Evolutionary conservation across 2,113 vertebrate species (phyloP).

Genomic region (Chionis minor): DNA sequence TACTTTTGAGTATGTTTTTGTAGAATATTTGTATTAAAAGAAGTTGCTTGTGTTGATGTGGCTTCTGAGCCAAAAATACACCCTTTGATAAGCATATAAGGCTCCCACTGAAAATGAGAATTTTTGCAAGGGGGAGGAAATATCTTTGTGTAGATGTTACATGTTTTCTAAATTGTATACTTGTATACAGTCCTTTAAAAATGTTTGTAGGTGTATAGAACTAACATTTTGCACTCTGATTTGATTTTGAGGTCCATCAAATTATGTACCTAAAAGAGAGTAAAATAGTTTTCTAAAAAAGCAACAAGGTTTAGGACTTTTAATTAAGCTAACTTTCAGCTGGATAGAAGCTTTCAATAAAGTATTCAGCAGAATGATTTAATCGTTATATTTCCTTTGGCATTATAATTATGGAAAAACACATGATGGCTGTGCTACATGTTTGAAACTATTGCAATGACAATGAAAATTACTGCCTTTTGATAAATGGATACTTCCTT

Average conservation of each 20-base stretch:
- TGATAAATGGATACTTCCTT: slow-evolving; percentile 53
- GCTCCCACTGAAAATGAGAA: not conserved
- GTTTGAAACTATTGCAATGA: slow-evolving; percentile 50
- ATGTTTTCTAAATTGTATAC: not conserved
- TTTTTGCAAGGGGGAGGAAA: not conserved
- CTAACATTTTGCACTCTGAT: not conserved
- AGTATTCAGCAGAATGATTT: not conserved
- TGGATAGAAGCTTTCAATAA: not conserved
- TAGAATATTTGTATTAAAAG: slow-evolving; percentile 44
- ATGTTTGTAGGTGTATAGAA: not conserved
- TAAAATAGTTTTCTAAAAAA: not conserved
- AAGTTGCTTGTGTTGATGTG: slow-evolving; percentile 29
- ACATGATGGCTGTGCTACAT: not conserved
- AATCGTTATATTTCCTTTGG: slow-evolving; percentile 43
- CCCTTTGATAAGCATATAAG: not conserved
- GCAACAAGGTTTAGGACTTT: not conserved
- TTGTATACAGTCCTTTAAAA: not conserved
- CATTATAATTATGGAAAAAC: slow-evolving; percentile 30
- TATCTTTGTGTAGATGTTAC: not conserved
- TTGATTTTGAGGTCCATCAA: not conserved
- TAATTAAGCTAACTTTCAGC: not conserved
- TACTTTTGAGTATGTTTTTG: slow-evolving; percentile 38
- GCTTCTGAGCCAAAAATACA: not conserved
- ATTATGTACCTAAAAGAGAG: not conserved
- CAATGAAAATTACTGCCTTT: slow-evolving; percentile 32